Conservation (phyloP, 1,140 invertebrate genomes). For the Hypsibius dujardini region DNA sequence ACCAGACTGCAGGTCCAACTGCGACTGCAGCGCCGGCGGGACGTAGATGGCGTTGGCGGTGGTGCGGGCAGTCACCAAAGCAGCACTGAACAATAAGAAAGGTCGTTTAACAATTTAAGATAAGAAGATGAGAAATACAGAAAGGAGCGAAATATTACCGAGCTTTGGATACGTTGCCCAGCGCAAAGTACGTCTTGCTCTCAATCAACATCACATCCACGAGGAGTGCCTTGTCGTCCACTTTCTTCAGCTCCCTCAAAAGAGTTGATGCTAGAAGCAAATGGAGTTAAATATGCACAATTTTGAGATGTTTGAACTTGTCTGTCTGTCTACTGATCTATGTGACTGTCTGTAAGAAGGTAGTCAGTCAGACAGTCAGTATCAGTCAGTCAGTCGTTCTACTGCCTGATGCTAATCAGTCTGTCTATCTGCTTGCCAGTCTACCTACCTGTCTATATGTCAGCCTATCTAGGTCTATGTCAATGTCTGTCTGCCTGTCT, state of each 20-base stretch:
- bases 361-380: no score
- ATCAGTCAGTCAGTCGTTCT: no score
- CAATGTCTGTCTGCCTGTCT: no score
- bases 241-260: conserved; percentile 84
- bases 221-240: conserved; percentile 95
- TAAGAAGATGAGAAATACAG: neutral
- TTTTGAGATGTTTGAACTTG: no score
- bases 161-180: conserved; percentile 89
- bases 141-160: conserved; percentile 28
- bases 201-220: conserved; percentile 88
- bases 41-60: conserved; percentile 99
- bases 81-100: conserved; percentile 44
- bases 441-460: no score
- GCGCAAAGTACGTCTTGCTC: conserved; percentile 93
- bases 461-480: no score
- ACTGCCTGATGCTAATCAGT: no score
- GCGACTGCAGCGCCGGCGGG: conserved; percentile 89
- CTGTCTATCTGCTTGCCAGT: no score
- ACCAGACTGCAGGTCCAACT: conserved; percentile 88
- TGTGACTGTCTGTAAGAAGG: conserved; percentile 12
- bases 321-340: no score
- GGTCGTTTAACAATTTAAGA: neutral
- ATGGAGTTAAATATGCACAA: neutral
- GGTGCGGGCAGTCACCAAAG: conserved; percentile 88
- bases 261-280: conserved; percentile 46